Percentiles rank a stretch among this genome's conserved stretches.
phyloP scores from a whole-genome alignment of 2,888 invertebrate genomes.

The Neria commutata region DNA sequence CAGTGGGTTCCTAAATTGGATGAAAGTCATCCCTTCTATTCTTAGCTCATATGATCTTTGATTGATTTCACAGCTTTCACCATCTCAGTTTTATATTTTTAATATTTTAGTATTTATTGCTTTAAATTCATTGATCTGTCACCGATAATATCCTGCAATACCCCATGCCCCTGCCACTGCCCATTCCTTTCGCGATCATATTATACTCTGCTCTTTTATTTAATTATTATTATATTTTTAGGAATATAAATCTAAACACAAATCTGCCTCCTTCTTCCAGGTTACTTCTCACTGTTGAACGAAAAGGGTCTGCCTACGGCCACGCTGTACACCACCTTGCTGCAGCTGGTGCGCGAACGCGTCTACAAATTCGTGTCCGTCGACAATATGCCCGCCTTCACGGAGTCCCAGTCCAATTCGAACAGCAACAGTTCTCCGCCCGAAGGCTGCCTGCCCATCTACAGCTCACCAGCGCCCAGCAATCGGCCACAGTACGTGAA shows the following conservation, averaged over 20 bases:
- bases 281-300: constrained; percentile 73
- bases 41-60: too few relatives aligned
- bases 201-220: too few relatives aligned
- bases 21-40: too few relatives aligned
- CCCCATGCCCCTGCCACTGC: not conserved
- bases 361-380: constrained; percentile 65
- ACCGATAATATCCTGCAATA: too few relatives aligned
- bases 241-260: not conserved
- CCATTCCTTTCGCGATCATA: not conserved
- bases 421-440: constrained; percentile 45
- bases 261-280: constrained; percentile 58
- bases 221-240: too few relatives aligned
- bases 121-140: too few relatives aligned
- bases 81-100: too few relatives aligned
- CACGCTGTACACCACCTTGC: constrained; percentile 69
- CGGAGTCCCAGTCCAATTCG: constrained; percentile 54
- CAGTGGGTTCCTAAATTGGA: too few relatives aligned
- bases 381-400: constrained; percentile 61
- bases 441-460: constrained; percentile 49
- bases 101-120: too few relatives aligned
- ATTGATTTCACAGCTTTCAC: too few relatives aligned
- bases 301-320: constrained; percentile 73
- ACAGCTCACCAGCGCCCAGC: constrained; percentile 32
- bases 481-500: constrained; percentile 68
- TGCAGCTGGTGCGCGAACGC: constrained; percentile 71